These are phyloP conservation scores for Zaprionus gabonicus DNA, from an alignment of 1,140 invertebrate genomes.

Conservation along the genomic window DNA sequence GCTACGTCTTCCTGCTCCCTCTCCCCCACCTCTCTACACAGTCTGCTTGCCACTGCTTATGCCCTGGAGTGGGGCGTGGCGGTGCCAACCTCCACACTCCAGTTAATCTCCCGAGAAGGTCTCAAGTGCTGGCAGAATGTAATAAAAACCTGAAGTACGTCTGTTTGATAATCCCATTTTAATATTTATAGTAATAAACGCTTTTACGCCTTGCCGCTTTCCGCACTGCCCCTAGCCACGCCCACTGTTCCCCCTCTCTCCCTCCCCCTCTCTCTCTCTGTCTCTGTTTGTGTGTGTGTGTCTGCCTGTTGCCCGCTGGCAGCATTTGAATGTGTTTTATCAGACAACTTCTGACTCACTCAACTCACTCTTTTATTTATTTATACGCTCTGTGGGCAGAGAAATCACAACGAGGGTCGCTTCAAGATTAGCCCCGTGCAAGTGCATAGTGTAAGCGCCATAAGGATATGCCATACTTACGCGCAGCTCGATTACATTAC, in stretches of 20 bases:
- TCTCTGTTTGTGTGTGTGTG: background rate
- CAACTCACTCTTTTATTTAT: constrained; percentile 17
- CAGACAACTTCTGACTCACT: constrained; percentile 24
- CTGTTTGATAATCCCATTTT: constrained; percentile 70
- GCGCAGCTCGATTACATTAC: constrained; percentile 32
- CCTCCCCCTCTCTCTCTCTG: background rate
- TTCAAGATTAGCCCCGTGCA: background rate
- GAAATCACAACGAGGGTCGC: background rate
- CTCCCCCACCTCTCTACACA: background rate
- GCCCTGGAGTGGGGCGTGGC: background rate
- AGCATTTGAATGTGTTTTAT: constrained; percentile 30
- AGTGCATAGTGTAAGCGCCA: background rate
- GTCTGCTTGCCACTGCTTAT: background rate
- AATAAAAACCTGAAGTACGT: constrained; percentile 68
- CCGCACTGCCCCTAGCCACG: constrained; percentile 10
- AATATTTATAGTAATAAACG: constrained; percentile 73
- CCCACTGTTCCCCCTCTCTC: constrained; percentile 16
- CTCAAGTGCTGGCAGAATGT: constrained; percentile 41
- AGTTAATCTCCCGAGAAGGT: constrained; percentile 8
- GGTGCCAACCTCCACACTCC: background rate
- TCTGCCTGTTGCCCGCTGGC: background rate
- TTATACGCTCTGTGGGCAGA: constrained; percentile 10
- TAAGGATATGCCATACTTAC: background rate
- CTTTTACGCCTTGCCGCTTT: constrained; percentile 59
- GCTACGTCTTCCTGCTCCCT: background rate